These are phyloP conservation scores for Patella ulyssiponensis DNA, from an alignment of 2,888 invertebrate species.

Conservation along the genomic window DNA sequence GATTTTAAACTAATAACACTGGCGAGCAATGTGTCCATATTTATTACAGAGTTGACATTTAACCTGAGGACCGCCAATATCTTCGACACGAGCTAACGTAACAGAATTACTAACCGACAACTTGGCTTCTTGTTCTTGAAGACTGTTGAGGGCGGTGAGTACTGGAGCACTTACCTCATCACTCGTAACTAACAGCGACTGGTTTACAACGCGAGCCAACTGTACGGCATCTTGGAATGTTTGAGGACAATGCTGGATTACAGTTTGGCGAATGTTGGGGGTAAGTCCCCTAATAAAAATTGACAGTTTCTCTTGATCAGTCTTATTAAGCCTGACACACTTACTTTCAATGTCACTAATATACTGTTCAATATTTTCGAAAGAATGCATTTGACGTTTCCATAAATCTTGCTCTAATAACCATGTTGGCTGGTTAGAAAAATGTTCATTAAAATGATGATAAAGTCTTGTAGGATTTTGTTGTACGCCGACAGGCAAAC, in stretches of 20 bases:
- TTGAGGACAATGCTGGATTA: slow-evolving; percentile 3
- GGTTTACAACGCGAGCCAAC: neutral
- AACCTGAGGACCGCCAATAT: neutral
- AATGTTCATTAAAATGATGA: slow-evolving; percentile 1
- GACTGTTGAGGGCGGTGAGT: neutral
- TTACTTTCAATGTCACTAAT: slow-evolving; percentile 9
- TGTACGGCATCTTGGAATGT: neutral
- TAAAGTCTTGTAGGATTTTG: neutral
- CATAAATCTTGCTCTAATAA: neutral
- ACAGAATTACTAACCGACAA: neutral
- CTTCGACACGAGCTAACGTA: too few species aligned
- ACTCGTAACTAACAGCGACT: neutral
- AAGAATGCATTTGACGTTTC: neutral
- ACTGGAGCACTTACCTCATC: too few species aligned
- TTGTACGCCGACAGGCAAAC: neutral
- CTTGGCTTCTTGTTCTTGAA: neutral
- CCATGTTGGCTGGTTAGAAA: neutral
- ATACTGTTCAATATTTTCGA: slow-evolving; percentile 6
- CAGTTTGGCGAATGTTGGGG: neutral
- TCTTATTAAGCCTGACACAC: slow-evolving; percentile 3
- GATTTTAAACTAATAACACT: neutral
- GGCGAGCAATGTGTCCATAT: neutral
- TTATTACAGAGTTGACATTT: neutral
- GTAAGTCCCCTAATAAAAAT: neutral
- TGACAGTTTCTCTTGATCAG: neutral